These are phyloP conservation scores for Ceyx margarethae DNA, from an alignment of 2,113 vertebrate species.

Conservation along the genomic window DNA sequence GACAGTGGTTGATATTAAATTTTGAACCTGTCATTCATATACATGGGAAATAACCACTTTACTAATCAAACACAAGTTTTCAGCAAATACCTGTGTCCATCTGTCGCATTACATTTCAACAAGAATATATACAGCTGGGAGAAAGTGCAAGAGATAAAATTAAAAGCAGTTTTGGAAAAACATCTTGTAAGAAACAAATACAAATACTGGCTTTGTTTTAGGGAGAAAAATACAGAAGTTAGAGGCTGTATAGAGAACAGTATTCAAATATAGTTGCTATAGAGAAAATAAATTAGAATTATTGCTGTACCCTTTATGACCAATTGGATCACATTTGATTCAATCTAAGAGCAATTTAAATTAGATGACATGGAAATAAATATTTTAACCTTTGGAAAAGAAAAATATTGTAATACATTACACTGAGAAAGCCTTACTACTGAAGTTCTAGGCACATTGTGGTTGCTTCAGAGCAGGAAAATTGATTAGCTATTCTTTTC, in stretches of 20 bases:
- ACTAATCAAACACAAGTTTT: background rate
- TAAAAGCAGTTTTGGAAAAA: background rate
- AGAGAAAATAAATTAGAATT: background rate
- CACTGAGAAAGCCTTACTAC: background rate
- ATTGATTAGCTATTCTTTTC: background rate
- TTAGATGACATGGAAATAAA: background rate
- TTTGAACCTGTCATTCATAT: background rate
- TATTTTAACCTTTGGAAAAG: background rate
- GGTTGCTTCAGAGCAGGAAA: background rate
- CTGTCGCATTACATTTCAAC: background rate
- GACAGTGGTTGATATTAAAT: background rate
- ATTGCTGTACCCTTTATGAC: background rate
- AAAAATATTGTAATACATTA: background rate
- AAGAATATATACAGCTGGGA: background rate
- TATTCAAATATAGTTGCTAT: background rate
- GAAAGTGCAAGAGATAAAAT: background rate
- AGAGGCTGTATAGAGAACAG: background rate
- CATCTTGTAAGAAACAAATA: background rate
- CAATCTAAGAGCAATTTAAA: background rate
- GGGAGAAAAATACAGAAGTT: background rate
- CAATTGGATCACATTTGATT: background rate
- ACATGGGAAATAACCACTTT: background rate
- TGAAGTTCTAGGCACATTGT: background rate
- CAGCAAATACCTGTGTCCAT: background rate
- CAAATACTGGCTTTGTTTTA: background rate